Evolutionary conservation across 1,140 invertebrate species (phyloP).

Genomic region (Sycobia sp.): DNA sequence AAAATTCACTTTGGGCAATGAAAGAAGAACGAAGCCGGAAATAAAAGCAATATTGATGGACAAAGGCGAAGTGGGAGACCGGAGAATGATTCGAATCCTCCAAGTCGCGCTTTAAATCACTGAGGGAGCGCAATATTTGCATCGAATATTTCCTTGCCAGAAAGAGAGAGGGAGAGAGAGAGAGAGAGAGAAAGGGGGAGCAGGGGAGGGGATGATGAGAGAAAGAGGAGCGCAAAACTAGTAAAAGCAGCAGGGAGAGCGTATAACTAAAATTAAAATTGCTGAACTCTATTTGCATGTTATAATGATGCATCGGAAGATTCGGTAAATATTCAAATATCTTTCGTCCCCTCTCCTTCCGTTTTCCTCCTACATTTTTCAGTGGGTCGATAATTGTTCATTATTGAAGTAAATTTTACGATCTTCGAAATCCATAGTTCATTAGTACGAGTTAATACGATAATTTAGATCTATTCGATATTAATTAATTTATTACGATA

Average conservation of each 20-base stretch:
- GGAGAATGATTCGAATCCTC: conserved; percentile 11
- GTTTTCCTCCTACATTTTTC: too few relatives aligned
- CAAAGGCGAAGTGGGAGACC: background rate
- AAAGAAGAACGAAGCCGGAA: conserved; percentile 35
- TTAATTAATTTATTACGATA: too few relatives aligned
- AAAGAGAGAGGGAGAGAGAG: background rate
- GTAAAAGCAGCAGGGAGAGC: too few relatives aligned
- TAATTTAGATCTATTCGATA: too few relatives aligned
- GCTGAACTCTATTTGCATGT: conserved; percentile 1
- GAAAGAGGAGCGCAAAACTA: too few relatives aligned
- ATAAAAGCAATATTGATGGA: conserved; percentile 4
- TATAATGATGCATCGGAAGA: background rate
- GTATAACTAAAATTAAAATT: too few relatives aligned
- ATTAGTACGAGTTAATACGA: too few relatives aligned
- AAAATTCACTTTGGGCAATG: conserved; percentile 16
- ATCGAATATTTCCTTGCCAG: conserved; percentile 15
- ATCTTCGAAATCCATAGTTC: too few relatives aligned
- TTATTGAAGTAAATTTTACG: too few relatives aligned
- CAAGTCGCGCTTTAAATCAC: conserved; percentile 10
- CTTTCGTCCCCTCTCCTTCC: too few relatives aligned
- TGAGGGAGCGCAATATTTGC: conserved; percentile 5
- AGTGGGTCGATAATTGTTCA: too few relatives aligned
- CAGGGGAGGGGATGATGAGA: too few relatives aligned
- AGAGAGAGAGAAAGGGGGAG: background rate
- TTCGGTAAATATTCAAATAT: conserved; percentile 4